Evolutionary conservation across 2,113 vertebrate genomes (phyloP).

Genomic region (Oncorhynchus kisutch): DNA sequence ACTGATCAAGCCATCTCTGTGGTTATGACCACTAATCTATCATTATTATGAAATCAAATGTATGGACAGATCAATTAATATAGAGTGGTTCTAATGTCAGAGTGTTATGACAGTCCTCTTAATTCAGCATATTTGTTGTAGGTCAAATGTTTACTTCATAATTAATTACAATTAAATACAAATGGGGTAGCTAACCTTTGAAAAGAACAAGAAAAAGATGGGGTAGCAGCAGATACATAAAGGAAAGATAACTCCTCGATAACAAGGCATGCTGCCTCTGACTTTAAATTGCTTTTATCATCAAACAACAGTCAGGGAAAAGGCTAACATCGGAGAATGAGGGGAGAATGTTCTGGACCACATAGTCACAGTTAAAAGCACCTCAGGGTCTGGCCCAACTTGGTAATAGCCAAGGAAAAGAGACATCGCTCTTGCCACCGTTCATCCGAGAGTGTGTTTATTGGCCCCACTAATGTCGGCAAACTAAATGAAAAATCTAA

Average conservation of each 20-base stretch:
- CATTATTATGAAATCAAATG: too few relatives aligned
- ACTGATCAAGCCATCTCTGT: too few relatives aligned
- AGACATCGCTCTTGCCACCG: not conserved
- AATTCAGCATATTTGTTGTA: too few relatives aligned
- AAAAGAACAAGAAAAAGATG: too few relatives aligned
- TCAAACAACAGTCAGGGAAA: not conserved
- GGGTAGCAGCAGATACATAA: not conserved
- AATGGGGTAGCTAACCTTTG: too few relatives aligned
- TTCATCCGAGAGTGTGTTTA: not conserved
- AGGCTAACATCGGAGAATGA: not conserved
- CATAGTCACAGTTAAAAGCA: not conserved
- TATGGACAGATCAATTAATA: too few relatives aligned
- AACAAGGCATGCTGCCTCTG: not conserved
- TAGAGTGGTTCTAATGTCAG: too few relatives aligned
- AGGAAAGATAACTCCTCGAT: not conserved
- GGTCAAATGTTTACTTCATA: too few relatives aligned
- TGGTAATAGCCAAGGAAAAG: not conserved
- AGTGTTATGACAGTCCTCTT: too few relatives aligned
- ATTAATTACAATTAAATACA: too few relatives aligned
- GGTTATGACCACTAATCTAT: too few relatives aligned
- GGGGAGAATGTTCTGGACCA: not conserved
- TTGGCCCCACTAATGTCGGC: constrained; percentile 25
- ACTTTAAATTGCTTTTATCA: not conserved
- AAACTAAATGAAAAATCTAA: constrained; percentile 55
- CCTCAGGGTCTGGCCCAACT: not conserved